phyloP scores from a whole-genome alignment of 2,797 vertebrate genomes.

The Syngnathus acus region DNA sequence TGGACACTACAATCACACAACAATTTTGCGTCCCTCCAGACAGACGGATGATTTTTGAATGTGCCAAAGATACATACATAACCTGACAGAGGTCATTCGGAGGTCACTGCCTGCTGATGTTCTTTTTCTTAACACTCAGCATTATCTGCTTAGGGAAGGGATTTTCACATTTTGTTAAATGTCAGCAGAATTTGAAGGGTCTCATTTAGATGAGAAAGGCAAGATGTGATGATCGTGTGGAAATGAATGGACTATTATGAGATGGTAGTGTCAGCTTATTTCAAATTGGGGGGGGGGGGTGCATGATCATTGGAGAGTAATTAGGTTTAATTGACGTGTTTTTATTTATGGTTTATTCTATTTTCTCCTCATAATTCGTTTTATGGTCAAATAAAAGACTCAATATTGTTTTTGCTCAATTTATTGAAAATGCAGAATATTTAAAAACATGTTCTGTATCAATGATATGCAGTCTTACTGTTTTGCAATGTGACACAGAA shows the following conservation, averaged over 20 bases:
- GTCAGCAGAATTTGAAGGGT: neutral
- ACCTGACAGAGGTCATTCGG: neutral
- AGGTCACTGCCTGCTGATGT: neutral
- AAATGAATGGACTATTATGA: neutral
- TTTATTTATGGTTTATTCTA: too few relatives aligned
- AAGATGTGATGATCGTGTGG: neutral
- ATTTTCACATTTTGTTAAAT: neutral
- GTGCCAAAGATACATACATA: neutral
- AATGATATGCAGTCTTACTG: neutral
- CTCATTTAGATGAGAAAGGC: constrained; percentile 1
- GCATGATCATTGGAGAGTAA: neutral
- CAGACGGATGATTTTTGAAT: neutral
- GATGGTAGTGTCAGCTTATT: neutral
- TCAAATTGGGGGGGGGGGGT: neutral
- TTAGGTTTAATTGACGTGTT: neutral
- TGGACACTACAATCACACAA: constrained; percentile 21
- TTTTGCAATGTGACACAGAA: neutral
- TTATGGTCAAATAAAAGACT: neutral
- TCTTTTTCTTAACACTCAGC: neutral
- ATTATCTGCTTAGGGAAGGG: neutral
- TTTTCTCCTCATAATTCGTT: neutral
- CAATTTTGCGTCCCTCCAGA: neutral
- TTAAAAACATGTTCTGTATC: neutral
- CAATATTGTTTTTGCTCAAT: neutral
- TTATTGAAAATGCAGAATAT: neutral